These are phyloP conservation scores for Anguilla megastoma DNA, from an alignment of 2,797 vertebrate genomes.

Conservation along the genomic window DNA sequence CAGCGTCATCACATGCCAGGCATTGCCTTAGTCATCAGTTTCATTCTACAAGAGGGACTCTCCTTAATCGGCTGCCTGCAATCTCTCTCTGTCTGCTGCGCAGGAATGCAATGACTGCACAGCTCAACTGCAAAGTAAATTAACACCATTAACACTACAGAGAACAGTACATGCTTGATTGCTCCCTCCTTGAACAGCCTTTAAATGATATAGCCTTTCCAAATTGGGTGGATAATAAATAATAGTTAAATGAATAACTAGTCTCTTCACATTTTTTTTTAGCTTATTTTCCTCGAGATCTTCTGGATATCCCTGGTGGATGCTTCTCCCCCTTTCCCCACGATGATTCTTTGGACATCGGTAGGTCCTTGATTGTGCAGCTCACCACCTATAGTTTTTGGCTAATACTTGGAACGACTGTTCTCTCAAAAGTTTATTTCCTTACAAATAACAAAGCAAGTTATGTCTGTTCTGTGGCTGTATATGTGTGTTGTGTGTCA, in stretches of 20 bases:
- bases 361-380: not conserved
- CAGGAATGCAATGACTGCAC: not conserved
- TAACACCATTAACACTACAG: not conserved
- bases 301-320: not conserved
- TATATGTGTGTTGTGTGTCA: not conserved
- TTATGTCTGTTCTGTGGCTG: not conserved
- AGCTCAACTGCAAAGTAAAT: not conserved
- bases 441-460: not conserved
- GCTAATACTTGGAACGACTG: not conserved
- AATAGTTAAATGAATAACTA: not conserved
- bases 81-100: no score
- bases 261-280: not conserved
- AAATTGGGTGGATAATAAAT: not conserved
- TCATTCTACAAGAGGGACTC: no score
- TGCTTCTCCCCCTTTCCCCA: constrained; percentile 1
- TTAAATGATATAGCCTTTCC: not conserved
- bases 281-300: not conserved
- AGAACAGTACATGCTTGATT: not conserved
- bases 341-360: not conserved
- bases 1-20: no score
- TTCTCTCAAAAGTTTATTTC: not conserved
- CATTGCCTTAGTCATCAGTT: no score
- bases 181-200: not conserved
- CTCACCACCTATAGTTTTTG: not conserved
- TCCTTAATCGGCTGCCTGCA: no score